Conservation (phyloP, 2,797 vertebrate genomes). For the Cynopterus sphinx region DNA sequence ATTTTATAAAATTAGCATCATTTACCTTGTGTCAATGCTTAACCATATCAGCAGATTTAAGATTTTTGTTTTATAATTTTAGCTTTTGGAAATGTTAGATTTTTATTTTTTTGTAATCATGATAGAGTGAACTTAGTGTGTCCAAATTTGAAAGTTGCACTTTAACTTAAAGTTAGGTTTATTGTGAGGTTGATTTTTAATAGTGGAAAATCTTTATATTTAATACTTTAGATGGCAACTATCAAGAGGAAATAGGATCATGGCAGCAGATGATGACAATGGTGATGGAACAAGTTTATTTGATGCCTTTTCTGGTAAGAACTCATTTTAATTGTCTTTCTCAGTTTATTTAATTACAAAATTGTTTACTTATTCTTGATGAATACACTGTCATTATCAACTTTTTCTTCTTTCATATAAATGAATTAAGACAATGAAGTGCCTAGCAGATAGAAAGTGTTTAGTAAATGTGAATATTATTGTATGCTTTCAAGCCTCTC, state of each 20-base stretch:
- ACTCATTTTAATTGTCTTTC: slow-evolving; percentile 18
- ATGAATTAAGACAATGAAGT: slow-evolving; percentile 27
- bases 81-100: neutral
- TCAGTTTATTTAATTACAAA: slow-evolving; percentile 52
- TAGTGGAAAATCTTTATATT: slow-evolving; percentile 55
- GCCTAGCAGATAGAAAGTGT: neutral
- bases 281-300: slow-evolving; percentile 82
- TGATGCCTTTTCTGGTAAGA: slow-evolving; percentile 82
- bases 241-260: slow-evolving; percentile 81
- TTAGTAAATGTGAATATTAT: slow-evolving; percentile 22
- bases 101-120: neutral
- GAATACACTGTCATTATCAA: neutral
- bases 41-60: neutral
- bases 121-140: neutral
- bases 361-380: slow-evolving; percentile 5
- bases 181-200: slow-evolving; percentile 64
- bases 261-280: slow-evolving; percentile 84
- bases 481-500: slow-evolving; percentile 8
- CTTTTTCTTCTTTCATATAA: neutral
- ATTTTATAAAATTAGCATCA: slow-evolving; percentile 30
- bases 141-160: slow-evolving; percentile 52
- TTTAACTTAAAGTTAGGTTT: slow-evolving; percentile 36
- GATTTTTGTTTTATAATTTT: slow-evolving; percentile 14
- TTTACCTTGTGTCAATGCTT: slow-evolving; percentile 27
- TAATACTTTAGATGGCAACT: slow-evolving; percentile 80